Evolutionary conservation across 1,140 invertebrate genomes (phyloP).

Genomic region (Metopolophium dirhodum): DNA sequence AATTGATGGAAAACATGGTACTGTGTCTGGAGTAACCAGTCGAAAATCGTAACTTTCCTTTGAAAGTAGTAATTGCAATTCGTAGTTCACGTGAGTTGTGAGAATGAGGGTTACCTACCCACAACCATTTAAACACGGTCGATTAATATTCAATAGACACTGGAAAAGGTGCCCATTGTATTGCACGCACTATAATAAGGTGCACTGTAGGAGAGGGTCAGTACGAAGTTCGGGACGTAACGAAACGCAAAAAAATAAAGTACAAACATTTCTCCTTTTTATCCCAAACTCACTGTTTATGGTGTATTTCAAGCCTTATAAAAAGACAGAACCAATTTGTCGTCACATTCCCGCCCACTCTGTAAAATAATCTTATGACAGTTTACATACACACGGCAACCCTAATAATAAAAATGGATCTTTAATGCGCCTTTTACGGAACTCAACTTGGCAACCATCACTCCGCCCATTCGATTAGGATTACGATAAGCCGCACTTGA

Average conservation of each 20-base stretch:
- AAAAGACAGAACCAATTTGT: slow-evolving; percentile 40
- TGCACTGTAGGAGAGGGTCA: background rate
- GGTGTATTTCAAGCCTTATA: background rate
- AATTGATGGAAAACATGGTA: background rate
- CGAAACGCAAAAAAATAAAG: background rate
- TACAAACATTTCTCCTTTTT: background rate
- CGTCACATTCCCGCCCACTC: background rate
- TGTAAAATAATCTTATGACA: background rate
- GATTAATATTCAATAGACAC: background rate
- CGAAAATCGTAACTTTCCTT: background rate
- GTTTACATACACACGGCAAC: background rate
- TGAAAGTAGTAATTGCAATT: background rate
- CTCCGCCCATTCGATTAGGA: background rate
- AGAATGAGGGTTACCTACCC: background rate
- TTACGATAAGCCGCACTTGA: background rate
- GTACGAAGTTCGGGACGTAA: background rate
- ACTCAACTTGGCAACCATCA: background rate
- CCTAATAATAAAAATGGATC: background rate
- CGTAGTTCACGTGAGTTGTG: background rate
- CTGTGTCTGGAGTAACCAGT: background rate
- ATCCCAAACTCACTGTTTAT: background rate
- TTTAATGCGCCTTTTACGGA: background rate
- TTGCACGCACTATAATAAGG: background rate
- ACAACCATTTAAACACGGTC: background rate
- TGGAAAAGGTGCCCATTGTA: background rate